Base-by-base conservation (phyloP, 2,888 invertebrate genomes). In the Sinopyrophorus schimmeli region DNA sequence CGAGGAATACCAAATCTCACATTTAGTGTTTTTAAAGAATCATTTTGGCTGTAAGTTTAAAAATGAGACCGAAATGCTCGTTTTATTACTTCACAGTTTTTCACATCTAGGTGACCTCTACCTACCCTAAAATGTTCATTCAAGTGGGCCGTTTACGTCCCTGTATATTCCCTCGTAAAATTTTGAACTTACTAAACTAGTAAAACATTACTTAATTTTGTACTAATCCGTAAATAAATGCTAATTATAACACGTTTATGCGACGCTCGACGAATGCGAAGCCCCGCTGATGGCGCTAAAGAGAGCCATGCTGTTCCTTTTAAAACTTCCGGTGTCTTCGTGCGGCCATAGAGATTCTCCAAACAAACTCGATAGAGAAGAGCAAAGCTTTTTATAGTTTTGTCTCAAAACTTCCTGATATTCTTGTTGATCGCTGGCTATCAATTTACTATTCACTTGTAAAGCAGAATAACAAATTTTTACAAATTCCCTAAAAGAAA, bases 401-500 rank as follows among this genome's bases (percentile, higher is more conserved):
- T 86, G 80, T 60, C 89, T 84, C 20, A 96, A 75, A 3, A 89
- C 89, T 67, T 90, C 89, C 67, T 97, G 97, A 70, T 97, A 97
- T 59, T 94, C 89, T 37, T 86, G 82, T 72, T 96, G 96, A 73
- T 96, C 96, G 2, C 85, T 81, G 53, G 85, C 83, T 63, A 97
- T 91, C 55, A 96, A 81, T 61, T 88, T 87, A 26, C 87, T 87
- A 75, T 97, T 97, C 40, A 94, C 80, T 67, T 92, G 89, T 24
- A 97, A 75, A 0, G 94, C 96, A 3, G 89, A 86, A 64, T 91
- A 89, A 72, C 95, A 95, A 28, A 94, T 86, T 53, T 87, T 86
- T 59, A 95, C 82, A 75, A 97, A 94, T 67, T 93, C 90, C 69
- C 94, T 93, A n/a, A n/a, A 27, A 11, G 10, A 5, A 11, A 24